A percentile compares a stretch with the other conserved stretches of the same genome.
phyloP scores from a whole-genome alignment of 2,797 vertebrate genomes.

The Phoeniculus purpureus region DNA sequence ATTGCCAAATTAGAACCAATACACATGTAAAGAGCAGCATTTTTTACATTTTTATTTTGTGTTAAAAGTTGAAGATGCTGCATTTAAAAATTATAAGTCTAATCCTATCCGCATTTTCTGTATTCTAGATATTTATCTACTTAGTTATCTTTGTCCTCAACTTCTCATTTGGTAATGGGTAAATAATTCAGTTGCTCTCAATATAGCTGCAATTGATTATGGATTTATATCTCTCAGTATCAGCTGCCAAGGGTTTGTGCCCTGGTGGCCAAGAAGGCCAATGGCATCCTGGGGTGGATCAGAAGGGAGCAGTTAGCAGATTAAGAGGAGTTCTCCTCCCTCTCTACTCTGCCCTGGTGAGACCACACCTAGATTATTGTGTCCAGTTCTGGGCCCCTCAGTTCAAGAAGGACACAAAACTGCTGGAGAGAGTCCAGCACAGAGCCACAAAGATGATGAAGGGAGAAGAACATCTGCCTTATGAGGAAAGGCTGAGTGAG shows the following conservation, averaged over 20 bases:
- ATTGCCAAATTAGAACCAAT: background rate
- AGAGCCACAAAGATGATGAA: too few relatives aligned
- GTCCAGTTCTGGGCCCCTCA: too few relatives aligned
- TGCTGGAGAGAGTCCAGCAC: too few relatives aligned
- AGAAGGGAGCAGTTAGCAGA: too few relatives aligned
- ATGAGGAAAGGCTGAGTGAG: too few relatives aligned
- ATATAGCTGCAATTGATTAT: background rate
- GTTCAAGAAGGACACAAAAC: too few relatives aligned
- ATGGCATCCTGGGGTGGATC: too few relatives aligned
- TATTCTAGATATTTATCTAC: background rate
- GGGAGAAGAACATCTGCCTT: too few relatives aligned
- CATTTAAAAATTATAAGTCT: background rate
- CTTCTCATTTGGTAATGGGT: background rate
- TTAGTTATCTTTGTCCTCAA: background rate
- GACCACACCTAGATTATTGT: too few relatives aligned
- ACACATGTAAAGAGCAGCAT: background rate
- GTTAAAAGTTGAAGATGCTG: background rate
- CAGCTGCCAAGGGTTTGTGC: background rate
- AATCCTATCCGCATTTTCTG: background rate
- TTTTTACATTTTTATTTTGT: background rate
- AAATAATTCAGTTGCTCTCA: background rate
- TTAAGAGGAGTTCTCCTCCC: too few relatives aligned
- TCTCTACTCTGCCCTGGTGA: too few relatives aligned
- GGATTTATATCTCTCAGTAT: background rate
- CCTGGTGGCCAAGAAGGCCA: too few relatives aligned